Percentiles rank a stretch among this genome's conserved stretches.
These are phyloP conservation scores for Sisor rabdophorus DNA, from an alignment of 2,113 vertebrate genomes.

Conservation along the genomic window DNA sequence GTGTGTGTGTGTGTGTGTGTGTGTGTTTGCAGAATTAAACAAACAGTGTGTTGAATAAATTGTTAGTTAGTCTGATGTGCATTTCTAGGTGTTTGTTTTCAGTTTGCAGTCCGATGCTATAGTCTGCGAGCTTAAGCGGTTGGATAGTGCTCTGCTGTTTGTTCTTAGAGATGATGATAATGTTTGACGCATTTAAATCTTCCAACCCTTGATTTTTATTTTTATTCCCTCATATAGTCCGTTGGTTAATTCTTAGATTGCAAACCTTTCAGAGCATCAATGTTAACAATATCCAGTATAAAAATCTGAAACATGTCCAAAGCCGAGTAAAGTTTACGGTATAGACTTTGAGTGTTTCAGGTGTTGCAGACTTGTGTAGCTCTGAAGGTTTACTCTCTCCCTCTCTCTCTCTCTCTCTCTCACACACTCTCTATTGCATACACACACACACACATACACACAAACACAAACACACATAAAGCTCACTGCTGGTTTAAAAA, in stretches of 20 bases:
- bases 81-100: neutral
- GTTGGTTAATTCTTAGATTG: too few relatives aligned
- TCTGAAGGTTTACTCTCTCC: neutral
- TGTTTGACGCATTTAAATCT: neutral
- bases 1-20: constrained; percentile 12
- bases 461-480: neutral
- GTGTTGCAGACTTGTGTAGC: neutral
- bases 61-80: neutral
- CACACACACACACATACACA: too few relatives aligned
- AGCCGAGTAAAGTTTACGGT: neutral
- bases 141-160: neutral
- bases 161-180: too few relatives aligned
- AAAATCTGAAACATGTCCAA: neutral
- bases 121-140: neutral
- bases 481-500: constrained; percentile 1
- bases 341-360: neutral
- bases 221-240: neutral
- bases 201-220: neutral
- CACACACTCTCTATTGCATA: too few relatives aligned
- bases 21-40: neutral
- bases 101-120: neutral
- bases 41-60: neutral
- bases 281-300: neutral
- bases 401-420: too few relatives aligned
- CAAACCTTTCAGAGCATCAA: neutral